Evolutionary conservation across 2,113 vertebrate species (phyloP).

Genomic region (Danionella cerebrum): DNA sequence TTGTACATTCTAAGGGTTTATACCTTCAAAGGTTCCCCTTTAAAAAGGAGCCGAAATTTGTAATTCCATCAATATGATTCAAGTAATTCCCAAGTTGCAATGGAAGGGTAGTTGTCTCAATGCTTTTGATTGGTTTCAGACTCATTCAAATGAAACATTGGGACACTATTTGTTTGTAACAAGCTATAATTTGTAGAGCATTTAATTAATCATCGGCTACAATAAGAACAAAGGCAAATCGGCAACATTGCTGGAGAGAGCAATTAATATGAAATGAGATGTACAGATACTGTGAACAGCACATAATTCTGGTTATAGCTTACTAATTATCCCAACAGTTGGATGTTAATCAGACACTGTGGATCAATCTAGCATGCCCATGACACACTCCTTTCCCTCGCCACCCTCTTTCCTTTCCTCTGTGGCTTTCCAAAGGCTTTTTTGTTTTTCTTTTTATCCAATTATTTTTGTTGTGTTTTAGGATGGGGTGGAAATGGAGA

Average conservation of each 20-base stretch:
- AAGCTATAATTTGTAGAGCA: no score
- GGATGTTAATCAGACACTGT: constrained; percentile 58
- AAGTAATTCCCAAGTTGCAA: constrained; percentile 51
- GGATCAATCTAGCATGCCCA: constrained; percentile 74
- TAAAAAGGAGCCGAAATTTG: not conserved
- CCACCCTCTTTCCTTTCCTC: constrained; percentile 47
- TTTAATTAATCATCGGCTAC: not conserved
- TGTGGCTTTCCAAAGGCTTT: constrained; percentile 73
- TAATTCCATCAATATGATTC: not conserved
- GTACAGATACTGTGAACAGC: constrained; percentile 54
- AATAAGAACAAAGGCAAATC: not conserved
- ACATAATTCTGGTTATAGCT: constrained; percentile 33
- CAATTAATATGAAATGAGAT: constrained; percentile 43
- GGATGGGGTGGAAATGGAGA: constrained; percentile 28
- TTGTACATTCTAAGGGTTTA: no score
- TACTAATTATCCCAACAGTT: constrained; percentile 42
- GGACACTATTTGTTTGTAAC: not conserved
- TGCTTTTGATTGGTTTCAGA: not conserved
- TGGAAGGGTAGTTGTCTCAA: constrained; percentile 46
- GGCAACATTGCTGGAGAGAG: constrained; percentile 36
- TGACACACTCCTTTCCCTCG: constrained; percentile 44
- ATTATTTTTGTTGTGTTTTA: constrained; percentile 46
- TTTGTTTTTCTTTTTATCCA: constrained; percentile 55
- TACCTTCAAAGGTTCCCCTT: no score
- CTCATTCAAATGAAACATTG: constrained; percentile 25